phyloP scores from a whole-genome alignment of 2,797 vertebrate genomes.

The Lacerta bilineata region DNA sequence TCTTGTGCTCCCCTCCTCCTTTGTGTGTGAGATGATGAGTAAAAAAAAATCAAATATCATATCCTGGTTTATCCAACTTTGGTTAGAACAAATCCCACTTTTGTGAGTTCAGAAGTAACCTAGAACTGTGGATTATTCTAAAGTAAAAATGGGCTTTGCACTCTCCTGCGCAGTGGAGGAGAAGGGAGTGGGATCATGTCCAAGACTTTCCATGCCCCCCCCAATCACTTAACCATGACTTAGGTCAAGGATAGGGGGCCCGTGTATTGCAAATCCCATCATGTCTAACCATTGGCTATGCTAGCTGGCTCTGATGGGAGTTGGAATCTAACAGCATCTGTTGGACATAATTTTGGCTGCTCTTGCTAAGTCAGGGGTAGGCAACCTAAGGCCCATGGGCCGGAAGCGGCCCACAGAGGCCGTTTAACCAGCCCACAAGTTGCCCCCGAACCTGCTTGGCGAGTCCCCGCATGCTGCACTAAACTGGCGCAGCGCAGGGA shows the following conservation, averaged over 20 bases:
- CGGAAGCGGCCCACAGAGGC: too few relatives aligned
- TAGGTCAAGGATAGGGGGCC: background rate
- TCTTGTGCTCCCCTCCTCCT: too few relatives aligned
- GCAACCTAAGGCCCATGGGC: too few relatives aligned
- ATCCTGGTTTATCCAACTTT: background rate
- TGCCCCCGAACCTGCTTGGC: too few relatives aligned
- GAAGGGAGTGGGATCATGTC: background rate
- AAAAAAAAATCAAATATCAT: too few relatives aligned
- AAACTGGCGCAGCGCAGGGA: too few relatives aligned
- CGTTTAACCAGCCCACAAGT: too few relatives aligned
- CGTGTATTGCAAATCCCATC: background rate
- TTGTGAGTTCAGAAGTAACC: background rate
- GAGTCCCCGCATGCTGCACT: too few relatives aligned
- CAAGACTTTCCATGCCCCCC: background rate
- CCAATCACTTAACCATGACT: background rate
- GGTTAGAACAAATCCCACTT: background rate
- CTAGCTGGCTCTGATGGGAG: background rate
- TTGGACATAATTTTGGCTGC: too few relatives aligned
- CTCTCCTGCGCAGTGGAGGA: background rate
- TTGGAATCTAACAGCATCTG: too few relatives aligned
- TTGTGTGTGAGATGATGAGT: too few relatives aligned
- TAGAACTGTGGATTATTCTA: background rate
- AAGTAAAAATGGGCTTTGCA: background rate
- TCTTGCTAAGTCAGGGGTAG: too few relatives aligned
- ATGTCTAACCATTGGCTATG: background rate